phyloP scores from a whole-genome alignment of 2,888 invertebrate species.

The Lordiphosa fenestrarum region DNA sequence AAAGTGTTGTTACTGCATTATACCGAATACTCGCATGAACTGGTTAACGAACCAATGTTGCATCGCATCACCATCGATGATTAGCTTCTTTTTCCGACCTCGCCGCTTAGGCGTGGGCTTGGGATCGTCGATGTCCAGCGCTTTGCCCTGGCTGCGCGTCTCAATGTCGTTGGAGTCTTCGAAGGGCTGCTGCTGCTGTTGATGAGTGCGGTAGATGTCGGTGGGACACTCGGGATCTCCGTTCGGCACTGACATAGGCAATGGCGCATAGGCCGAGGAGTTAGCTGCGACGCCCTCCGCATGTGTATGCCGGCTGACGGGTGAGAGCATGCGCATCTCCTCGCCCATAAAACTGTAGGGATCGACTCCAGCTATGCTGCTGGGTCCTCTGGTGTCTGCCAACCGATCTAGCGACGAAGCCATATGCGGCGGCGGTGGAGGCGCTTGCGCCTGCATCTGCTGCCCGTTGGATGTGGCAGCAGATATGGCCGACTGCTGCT shows the following conservation, averaged over 20 bases:
- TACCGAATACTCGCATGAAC: not conserved
- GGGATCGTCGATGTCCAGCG: not conserved
- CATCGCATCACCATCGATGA: slow-evolving; percentile 25
- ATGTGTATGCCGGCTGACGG: slow-evolving; percentile 24
- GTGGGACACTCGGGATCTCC: slow-evolving; percentile 12
- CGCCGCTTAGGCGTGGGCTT: slow-evolving; percentile 86
- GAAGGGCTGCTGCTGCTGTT: slow-evolving; percentile 27
- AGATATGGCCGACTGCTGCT: slow-evolving; percentile 1
- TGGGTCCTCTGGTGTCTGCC: slow-evolving; percentile 8
- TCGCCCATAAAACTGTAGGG: slow-evolving; percentile 94
- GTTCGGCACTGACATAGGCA: slow-evolving; percentile 15
- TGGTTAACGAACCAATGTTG: slow-evolving; percentile 42
- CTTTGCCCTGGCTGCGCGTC: not conserved
- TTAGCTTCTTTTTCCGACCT: slow-evolving; percentile 91
- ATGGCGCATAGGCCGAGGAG: slow-evolving; percentile 23
- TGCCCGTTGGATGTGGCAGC: slow-evolving; percentile 10
- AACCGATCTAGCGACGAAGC: slow-evolving; percentile 9
- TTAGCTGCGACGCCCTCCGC: slow-evolving; percentile 6
- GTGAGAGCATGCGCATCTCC: slow-evolving; percentile 80
- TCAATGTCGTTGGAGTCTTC: slow-evolving; percentile 12
- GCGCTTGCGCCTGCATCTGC: slow-evolving; percentile 10
- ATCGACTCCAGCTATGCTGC: slow-evolving; percentile 79
- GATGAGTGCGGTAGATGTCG: slow-evolving; percentile 15
- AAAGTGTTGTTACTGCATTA: not conserved
- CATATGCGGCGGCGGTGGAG: slow-evolving; percentile 9